A percentile compares a stretch with the other conserved stretches of the same genome.
These are phyloP conservation scores for Anser cygnoides DNA, from an alignment of 2,113 vertebrate genomes.

Conservation along the genomic window DNA sequence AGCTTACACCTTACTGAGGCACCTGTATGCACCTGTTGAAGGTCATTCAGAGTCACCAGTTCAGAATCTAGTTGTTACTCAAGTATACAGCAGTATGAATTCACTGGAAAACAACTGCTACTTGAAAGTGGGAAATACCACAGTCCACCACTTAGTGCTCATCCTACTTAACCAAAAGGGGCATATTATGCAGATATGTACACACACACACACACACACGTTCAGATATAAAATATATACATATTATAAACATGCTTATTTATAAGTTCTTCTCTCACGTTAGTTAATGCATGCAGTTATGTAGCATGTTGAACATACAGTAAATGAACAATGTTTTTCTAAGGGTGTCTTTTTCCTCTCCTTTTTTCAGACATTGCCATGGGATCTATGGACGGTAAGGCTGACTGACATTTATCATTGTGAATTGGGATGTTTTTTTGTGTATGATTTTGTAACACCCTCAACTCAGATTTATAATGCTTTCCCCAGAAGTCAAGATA, in stretches of 20 bases:
- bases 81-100: not conserved
- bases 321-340: slow-evolving; percentile 28
- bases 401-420: not conserved
- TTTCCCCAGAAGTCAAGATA: not conserved
- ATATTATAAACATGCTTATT: not conserved
- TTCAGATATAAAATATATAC: not conserved
- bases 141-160: not conserved
- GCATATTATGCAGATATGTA: not conserved
- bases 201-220: accelerated
- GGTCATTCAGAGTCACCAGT: not conserved
- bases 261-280: not conserved
- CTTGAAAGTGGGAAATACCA: not conserved
- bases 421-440: not conserved
- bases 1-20: not conserved
- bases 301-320: not conserved
- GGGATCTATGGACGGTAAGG: slow-evolving; percentile 98
- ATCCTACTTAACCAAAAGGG: not conserved
- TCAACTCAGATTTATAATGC: not conserved
- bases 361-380: slow-evolving; percentile 88
- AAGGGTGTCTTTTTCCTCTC: not conserved
- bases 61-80: not conserved
- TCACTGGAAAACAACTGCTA: not conserved
- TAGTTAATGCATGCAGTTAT: not conserved
- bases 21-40: not conserved
- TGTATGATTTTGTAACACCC: not conserved